Percentiles rank a stretch among this genome's conserved stretches.
phyloP scores from a whole-genome alignment of 2,888 invertebrate species.

The Mesorhabditis sp. region DNA sequence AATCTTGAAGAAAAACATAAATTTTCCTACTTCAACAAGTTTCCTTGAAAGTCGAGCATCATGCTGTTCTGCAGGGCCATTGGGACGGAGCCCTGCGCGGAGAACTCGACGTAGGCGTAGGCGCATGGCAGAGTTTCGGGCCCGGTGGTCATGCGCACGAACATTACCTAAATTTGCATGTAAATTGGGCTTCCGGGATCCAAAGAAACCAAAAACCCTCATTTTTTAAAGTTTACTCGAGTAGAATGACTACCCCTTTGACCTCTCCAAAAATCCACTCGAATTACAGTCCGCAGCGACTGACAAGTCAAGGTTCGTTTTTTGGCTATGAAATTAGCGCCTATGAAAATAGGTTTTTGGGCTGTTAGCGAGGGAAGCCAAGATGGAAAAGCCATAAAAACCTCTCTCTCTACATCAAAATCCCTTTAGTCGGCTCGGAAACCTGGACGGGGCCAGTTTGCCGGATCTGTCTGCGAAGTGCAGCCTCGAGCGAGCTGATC shows the following conservation, averaged over 20 bases:
- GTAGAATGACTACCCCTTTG: conserved; percentile 1
- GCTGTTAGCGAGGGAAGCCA: too few relatives aligned
- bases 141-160: conserved; percentile 79
- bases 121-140: conserved; percentile 67
- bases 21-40: conserved; percentile 63
- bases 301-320: neutral
- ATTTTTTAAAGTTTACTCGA: neutral
- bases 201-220: conserved; percentile 9
- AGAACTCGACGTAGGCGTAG: conserved; percentile 86
- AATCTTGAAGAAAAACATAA: conserved; percentile 15
- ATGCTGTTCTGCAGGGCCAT: conserved; percentile 74
- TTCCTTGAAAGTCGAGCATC: conserved; percentile 70
- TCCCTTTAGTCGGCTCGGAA: neutral
- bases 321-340: too few relatives aligned
- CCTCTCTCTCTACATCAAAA: too few relatives aligned
- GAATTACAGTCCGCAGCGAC: neutral
- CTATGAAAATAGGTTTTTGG: too few relatives aligned
- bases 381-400: too few relatives aligned
- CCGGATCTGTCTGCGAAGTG: conserved; percentile 25
- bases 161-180: conserved; percentile 73
- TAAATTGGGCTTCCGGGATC: too few relatives aligned
- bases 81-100: conserved; percentile 82
- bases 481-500: conserved; percentile 18
- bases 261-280: neutral
- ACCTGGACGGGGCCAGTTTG: conserved; percentile 13